Evolutionary conservation across 2,888 invertebrate species (phyloP), one percentile per base, ranked within the genome.

Genomic region (Scotopteryx bipunctaria): DNA sequence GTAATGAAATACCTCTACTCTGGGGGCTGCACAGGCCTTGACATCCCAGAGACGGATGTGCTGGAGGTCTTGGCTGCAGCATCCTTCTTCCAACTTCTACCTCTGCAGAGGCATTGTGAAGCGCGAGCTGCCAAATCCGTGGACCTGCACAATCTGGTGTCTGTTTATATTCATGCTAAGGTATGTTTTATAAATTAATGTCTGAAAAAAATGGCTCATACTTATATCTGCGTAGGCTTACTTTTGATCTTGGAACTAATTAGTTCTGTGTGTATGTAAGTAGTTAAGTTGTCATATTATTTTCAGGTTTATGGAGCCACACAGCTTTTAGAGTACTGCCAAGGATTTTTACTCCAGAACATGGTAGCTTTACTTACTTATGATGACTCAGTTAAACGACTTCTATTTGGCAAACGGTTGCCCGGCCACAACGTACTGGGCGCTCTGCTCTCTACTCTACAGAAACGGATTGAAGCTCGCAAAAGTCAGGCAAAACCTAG

Each of bases 1-100:
- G 95, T 96, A 19, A 97, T 98, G 97, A 96, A 97, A 81, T 97
- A 96, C 83, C 91, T 98, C 42, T 98, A 98, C 84, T 96, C 96
- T 67, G 97, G 97, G 2, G 96, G 97, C 11, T 96, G 96, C 73
- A 93, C 94, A 41, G 93, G 93, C 0, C 86, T 97, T 45, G 94
- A 95, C 61, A 94, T 96, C 1, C 94, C 95, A 3, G 94, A 95
- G 53, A 92, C 93, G 48, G 97, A 97, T 71, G 95, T 97, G 38
- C 84, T 97, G 59, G 97, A 97, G 77, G 88, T 98, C 42, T 95
- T 98, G 93, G 97, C 97, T 0, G 97, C 97, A 0, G 97, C 97
- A 0, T 96, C 97, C 66, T 97, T 97, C 88, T 98, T 97, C 85
- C 97, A 97, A 76, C 86, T 98, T 66, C 94, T 97, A 70, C 96